phyloP scores from a whole-genome alignment of 2,113 vertebrate species.

The Malurus alboscapulatus region DNA sequence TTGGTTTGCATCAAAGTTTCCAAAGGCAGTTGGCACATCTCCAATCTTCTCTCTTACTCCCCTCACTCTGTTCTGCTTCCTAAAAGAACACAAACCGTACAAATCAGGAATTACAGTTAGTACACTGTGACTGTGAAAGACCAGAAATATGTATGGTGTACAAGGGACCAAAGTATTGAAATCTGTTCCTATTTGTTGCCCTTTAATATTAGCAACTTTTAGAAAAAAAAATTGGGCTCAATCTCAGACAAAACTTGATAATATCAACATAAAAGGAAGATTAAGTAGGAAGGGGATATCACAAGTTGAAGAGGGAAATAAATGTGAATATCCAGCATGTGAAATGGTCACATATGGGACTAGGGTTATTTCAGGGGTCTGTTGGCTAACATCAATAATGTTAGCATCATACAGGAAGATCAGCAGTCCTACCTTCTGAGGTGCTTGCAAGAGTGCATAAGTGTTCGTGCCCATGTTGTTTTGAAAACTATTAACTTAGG shows the following conservation, averaged over 20 bases:
- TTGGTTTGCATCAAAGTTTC: background rate
- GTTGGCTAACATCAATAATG: background rate
- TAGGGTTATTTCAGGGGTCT: background rate
- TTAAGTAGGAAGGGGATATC: background rate
- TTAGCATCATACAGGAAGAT: background rate
- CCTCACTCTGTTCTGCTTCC: fast-evolving
- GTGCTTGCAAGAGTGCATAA: background rate
- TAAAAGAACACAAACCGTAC: background rate
- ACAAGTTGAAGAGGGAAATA: background rate
- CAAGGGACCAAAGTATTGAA: background rate
- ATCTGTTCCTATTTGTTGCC: background rate
- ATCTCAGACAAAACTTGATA: background rate
- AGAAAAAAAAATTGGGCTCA: background rate
- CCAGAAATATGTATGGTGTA: background rate
- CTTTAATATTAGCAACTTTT: background rate
- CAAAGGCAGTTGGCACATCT: background rate
- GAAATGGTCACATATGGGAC: background rate
- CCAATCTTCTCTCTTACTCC: background rate
- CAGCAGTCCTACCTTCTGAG: background rate
- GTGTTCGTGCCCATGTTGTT: background rate
- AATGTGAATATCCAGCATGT: background rate
- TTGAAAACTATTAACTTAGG: background rate
- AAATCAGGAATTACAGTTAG: background rate
- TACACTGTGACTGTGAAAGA: background rate
- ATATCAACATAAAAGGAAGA: background rate